Evolutionary conservation across 2,797 vertebrate genomes (phyloP).

Genomic region (Dromococcyx pavoninus): DNA sequence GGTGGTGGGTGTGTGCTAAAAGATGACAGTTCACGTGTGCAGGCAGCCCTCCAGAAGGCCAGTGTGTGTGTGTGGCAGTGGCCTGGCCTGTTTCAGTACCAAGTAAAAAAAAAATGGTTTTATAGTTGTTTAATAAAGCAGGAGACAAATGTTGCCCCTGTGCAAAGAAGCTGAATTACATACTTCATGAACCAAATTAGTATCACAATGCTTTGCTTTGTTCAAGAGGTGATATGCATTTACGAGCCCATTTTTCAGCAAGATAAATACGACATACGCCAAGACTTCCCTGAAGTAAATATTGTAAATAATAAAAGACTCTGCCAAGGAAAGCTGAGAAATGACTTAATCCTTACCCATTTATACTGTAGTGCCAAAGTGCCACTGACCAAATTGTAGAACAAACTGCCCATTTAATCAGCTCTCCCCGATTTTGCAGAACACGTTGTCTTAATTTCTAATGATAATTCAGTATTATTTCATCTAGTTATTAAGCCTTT

Average conservation of each 20-base stretch:
- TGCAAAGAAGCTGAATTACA: slow-evolving; percentile 88
- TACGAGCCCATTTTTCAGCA: slow-evolving; percentile 83
- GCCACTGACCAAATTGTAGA: slow-evolving; percentile 69
- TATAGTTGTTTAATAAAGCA: slow-evolving; percentile 90
- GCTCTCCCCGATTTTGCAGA: slow-evolving; percentile 57
- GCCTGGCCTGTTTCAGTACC: slow-evolving; percentile 76
- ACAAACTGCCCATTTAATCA: slow-evolving; percentile 76
- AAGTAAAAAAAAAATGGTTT: slow-evolving; percentile 84
- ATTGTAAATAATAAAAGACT: slow-evolving; percentile 87
- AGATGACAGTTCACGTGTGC: not conserved
- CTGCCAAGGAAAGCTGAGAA: slow-evolving; percentile 82
- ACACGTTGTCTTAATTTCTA: slow-evolving; percentile 64
- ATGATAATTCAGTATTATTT: slow-evolving; percentile 57
- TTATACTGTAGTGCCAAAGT: slow-evolving; percentile 75
- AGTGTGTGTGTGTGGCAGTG: not conserved
- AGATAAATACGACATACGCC: slow-evolving; percentile 83
- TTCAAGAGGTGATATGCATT: slow-evolving; percentile 85
- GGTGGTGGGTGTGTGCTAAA: not conserved
- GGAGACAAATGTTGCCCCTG: slow-evolving; percentile 86
- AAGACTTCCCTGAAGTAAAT: slow-evolving; percentile 85
- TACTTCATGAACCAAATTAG: slow-evolving; percentile 93
- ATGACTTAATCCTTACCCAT: slow-evolving; percentile 83
- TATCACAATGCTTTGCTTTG: slow-evolving; percentile 86
- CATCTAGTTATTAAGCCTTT: slow-evolving; percentile 35
- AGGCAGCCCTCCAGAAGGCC: not conserved